Percentiles rank a stretch among this genome's conserved stretches.
These are phyloP conservation scores for Oryzias melastigma DNA, from an alignment of 2,113 vertebrate species.

Conservation along the genomic window DNA sequence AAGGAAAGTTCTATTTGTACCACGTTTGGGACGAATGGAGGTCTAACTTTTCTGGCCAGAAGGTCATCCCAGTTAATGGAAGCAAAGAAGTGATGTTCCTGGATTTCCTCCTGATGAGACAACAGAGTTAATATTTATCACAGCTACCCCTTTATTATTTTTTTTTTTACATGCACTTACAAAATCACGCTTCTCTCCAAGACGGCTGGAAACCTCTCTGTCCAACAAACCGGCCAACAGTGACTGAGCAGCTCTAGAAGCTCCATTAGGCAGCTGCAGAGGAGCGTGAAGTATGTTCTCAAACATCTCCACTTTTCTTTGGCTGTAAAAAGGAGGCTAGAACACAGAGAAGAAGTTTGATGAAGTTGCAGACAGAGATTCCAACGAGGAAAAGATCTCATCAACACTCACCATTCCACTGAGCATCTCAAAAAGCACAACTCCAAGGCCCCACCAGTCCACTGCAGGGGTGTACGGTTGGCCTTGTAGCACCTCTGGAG, in stretches of 20 bases:
- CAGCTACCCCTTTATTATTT: background rate
- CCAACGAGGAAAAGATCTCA: background rate
- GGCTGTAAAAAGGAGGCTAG: slow-evolving; percentile 81
- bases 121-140: background rate
- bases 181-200: slow-evolving; percentile 69
- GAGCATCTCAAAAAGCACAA: slow-evolving; percentile 81
- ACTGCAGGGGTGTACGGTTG: slow-evolving; percentile 72
- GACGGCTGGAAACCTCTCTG: slow-evolving; percentile 65
- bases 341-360: slow-evolving; percentile 2
- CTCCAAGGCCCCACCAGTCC: slow-evolving; percentile 82
- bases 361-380: slow-evolving; percentile 1
- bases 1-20: slow-evolving; percentile 42
- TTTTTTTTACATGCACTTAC: slow-evolving; percentile 55
- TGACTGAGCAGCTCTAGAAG: slow-evolving; percentile 62
- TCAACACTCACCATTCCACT: slow-evolving; percentile 69
- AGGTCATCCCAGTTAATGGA: slow-evolving; percentile 77
- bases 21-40: slow-evolving; percentile 77
- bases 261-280: slow-evolving; percentile 56
- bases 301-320: slow-evolving; percentile 73
- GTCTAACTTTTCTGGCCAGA: slow-evolving; percentile 68
- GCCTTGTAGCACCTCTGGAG: slow-evolving; percentile 78
- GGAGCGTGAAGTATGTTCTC: slow-evolving; percentile 77
- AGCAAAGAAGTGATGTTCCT: slow-evolving; percentile 75
- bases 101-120: slow-evolving; percentile 69
- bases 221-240: slow-evolving; percentile 73